phyloP scores from a whole-genome alignment of 2,113 vertebrate genomes.

The Brachyhypopomus occidentalis region DNA sequence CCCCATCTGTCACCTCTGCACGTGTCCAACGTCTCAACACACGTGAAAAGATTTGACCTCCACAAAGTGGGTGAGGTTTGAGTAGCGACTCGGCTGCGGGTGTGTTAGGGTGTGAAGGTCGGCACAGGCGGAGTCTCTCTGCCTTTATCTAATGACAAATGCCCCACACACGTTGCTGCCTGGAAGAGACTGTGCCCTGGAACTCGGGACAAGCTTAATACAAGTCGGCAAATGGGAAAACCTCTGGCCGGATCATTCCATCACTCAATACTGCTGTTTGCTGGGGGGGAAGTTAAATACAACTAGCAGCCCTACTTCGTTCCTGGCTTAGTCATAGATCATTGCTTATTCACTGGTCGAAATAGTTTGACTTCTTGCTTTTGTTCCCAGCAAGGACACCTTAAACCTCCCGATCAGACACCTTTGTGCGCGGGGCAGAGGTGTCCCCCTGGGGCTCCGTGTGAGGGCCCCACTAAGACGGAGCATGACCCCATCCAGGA shows the following conservation, averaged over 20 bases:
- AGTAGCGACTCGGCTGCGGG: too few species aligned
- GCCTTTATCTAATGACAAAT: not conserved
- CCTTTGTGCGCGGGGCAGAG: too few species aligned
- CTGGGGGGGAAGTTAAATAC: conserved; percentile 6
- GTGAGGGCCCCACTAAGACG: too few species aligned
- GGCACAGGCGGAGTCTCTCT: too few species aligned
- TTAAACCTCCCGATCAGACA: too few species aligned
- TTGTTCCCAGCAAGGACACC: too few species aligned
- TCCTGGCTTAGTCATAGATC: conserved; percentile 23
- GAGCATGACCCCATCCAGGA: not conserved
- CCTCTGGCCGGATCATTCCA: not conserved
- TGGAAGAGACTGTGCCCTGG: not conserved
- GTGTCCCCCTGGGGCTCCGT: too few species aligned
- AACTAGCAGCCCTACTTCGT: not conserved
- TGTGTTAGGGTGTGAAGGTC: too few species aligned
- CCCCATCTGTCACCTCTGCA: too few species aligned
- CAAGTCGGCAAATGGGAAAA: conserved; percentile 5
- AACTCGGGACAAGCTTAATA: not conserved
- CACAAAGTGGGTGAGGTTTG: too few species aligned
- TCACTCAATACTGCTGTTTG: conserved; percentile 14
- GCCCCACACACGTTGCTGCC: not conserved
- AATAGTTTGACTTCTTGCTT: not conserved
- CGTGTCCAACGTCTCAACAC: too few species aligned
- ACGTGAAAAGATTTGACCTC: too few species aligned
- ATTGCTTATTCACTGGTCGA: not conserved